Conservation (phyloP, 1,140 invertebrate genomes). For the Phthorimaea operculella region DNA sequence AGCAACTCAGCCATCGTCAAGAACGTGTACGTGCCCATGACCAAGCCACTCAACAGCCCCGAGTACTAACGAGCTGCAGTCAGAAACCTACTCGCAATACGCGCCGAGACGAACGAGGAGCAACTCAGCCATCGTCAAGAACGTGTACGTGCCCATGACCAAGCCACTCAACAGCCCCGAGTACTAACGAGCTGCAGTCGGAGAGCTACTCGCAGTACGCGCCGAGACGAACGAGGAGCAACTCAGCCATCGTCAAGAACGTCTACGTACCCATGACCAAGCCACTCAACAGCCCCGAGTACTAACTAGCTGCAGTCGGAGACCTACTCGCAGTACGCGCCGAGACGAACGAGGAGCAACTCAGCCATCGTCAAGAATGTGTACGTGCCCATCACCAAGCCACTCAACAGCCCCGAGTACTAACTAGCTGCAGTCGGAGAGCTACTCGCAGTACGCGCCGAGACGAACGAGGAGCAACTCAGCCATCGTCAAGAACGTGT, state of each 20-base stretch:
- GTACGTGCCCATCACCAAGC: neutral
- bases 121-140: neutral
- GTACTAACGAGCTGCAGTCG: too few relatives aligned
- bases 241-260: too few relatives aligned
- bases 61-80: too few relatives aligned
- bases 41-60: too few relatives aligned
- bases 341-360: neutral
- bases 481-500: neutral
- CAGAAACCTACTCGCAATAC: neutral
- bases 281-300: too few relatives aligned
- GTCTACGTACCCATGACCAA: neutral
- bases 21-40: constrained; percentile 1
- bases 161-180: too few relatives aligned
- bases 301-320: too few relatives aligned
- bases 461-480: neutral
- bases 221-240: neutral
- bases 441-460: neutral
- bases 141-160: constrained; percentile 1
- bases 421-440: neutral
- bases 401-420: too few relatives aligned
- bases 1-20: neutral
- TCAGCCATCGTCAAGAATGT: neutral
- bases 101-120: neutral
- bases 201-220: neutral
- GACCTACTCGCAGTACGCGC: neutral